Conservation (phyloP, 2,888 invertebrate species). For the Drosophila bunnanda region DNA sequence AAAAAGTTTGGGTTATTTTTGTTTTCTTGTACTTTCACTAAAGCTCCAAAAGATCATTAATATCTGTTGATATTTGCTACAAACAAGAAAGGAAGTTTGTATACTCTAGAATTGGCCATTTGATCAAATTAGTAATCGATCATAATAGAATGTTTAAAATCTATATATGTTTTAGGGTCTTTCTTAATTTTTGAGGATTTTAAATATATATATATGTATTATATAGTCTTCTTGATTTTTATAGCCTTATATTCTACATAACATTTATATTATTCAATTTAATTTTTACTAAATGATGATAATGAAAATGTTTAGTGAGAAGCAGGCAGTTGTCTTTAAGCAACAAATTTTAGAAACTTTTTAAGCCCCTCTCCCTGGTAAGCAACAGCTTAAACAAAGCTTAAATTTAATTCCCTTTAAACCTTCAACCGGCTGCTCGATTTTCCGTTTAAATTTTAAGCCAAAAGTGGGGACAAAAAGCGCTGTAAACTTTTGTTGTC, state of each 20-base stretch:
- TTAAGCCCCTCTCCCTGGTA: background rate
- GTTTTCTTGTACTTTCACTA: background rate
- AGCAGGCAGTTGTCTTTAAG: no score
- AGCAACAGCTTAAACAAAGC: background rate
- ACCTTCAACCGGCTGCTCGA: constrained; percentile 1
- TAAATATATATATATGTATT: no score
- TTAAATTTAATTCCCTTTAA: constrained; percentile 15
- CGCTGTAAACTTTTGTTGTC: constrained; percentile 67
- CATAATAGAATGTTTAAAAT: background rate
- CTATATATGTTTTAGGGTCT: no score
- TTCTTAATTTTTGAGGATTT: no score
- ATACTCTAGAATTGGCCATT: no score
- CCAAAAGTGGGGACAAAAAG: constrained; percentile 48
- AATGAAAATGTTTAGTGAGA: no score
- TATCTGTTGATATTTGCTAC: background rate
- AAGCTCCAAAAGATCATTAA: background rate
- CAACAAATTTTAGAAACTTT: background rate
- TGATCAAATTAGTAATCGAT: background rate
- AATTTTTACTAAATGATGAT: no score
- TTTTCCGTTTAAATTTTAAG: constrained; percentile 28
- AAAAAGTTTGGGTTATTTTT: background rate
- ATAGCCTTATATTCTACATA: no score
- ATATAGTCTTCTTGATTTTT: no score
- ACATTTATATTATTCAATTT: no score
- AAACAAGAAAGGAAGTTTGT: background rate